Conservation (phyloP, 2,113 vertebrate genomes). For the Alces alces region DNA sequence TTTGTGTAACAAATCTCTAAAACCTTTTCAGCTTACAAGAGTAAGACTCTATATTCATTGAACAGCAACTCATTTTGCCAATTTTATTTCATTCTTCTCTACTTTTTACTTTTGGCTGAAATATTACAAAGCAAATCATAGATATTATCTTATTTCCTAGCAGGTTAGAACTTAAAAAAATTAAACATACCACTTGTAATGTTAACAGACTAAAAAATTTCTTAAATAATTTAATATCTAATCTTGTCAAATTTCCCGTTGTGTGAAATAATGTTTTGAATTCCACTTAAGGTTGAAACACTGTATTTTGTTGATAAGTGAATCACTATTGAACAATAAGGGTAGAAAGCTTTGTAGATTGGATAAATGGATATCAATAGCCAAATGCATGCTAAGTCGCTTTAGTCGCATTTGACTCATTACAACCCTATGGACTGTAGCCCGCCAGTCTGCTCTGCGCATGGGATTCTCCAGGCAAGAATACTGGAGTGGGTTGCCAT, state of each 20-base stretch:
- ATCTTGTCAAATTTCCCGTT: not conserved
- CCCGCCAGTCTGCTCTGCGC: not conserved
- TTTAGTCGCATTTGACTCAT: not conserved
- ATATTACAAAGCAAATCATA: not conserved
- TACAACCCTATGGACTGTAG: fast-evolving
- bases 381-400: not conserved
- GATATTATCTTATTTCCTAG: not conserved
- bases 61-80: not conserved
- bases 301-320: not conserved
- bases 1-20: not conserved
- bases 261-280: not conserved
- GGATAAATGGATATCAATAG: not conserved
- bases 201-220: conserved; percentile 5
- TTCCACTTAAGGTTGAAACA: not conserved
- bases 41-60: not conserved
- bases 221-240: not conserved
- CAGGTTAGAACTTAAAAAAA: not conserved
- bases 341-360: not conserved
- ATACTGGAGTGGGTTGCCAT: not conserved
- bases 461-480: not conserved
- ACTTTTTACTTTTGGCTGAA: not conserved
- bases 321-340: not conserved
- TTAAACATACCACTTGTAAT: not conserved
- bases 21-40: not conserved
- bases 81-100: not conserved